Evolutionary conservation across 2,797 vertebrate species (phyloP).

Genomic region (Glossophaga mutica): DNA sequence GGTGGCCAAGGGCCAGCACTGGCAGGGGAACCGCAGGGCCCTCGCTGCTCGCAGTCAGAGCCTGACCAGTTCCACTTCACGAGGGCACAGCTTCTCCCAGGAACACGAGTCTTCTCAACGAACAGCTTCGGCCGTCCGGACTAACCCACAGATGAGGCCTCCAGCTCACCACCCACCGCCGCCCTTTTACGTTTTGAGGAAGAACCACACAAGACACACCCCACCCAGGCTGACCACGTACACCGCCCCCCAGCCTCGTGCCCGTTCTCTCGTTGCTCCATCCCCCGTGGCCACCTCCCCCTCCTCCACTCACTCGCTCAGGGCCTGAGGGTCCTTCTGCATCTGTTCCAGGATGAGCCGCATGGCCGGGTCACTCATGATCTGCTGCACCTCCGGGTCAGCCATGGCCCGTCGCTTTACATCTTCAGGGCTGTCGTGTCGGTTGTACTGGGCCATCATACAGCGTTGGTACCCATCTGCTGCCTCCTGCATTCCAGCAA

Average conservation of each 20-base stretch:
- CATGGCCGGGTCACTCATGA: slow-evolving; percentile 97
- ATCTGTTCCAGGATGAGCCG: slow-evolving; percentile 97
- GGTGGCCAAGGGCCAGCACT: neutral
- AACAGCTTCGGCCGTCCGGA: accelerated
- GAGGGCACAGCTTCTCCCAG: neutral
- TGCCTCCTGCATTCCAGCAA: slow-evolving; percentile 85
- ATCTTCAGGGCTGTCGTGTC: slow-evolving; percentile 94
- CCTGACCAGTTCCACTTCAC: neutral
- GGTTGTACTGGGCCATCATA: slow-evolving; percentile 89
- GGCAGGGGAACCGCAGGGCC: neutral
- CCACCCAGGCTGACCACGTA: accelerated
- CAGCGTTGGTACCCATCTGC: slow-evolving; percentile 93
- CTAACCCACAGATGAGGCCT: accelerated
- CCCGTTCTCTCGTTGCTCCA: neutral
- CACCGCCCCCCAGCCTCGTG: accelerated
- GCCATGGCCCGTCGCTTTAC: slow-evolving; percentile 94
- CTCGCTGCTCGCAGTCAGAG: neutral
- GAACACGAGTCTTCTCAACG: neutral
- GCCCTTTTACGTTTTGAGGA: neutral
- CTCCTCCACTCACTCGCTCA: slow-evolving; percentile 91
- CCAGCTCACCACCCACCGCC: too few relatives aligned
- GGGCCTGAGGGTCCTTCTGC: slow-evolving; percentile 97
- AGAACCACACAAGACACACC: accelerated
- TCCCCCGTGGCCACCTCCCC: accelerated
- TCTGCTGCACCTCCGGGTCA: slow-evolving; percentile 97